Evolutionary conservation across 53 echinoderm and acorn worm genomes (phyloP), one percentile per base, ranked within the genome.

Genomic region (Echinarachnius parma): DNA sequence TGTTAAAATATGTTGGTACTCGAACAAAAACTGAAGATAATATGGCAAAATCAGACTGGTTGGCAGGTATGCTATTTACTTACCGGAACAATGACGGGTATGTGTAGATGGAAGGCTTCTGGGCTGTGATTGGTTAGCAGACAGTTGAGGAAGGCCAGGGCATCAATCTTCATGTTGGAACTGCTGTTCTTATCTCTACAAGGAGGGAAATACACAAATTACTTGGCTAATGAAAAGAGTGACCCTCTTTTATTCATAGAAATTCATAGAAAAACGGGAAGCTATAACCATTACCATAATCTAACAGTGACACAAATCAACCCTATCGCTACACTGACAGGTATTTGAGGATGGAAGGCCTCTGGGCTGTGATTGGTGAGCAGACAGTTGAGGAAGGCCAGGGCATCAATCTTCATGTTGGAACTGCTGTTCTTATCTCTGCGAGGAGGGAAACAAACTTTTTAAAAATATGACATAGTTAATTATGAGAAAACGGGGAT

Each of bases 131-230:
- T 98, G 36, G 63, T 45, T 68, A 98, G 82, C 25, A 98, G 82
- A 60, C 91, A 91, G 62, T 98, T 91, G n/a, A 98, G 62, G 76
- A 98, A 98, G 2, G 98, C 77, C 61, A 98, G 60, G 0, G 98
- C 86, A 60, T 98, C 98, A 48, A 98, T 98, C 91, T 98, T 98
- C 98, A 98, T 98, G 81, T 98, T 98, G 45, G 98, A 98, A 64
- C 98, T 98, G 60, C 88, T 91, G 80, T 98, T 98, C 77, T 98
- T 98, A 60, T 98, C 98, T 9, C 98, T 98, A 77, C 22, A 22
- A 19, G 62, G 24, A 23, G 20, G 26, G 23, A 37, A 36, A 62
- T n/a, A 19, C 1, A 33, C 2, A 54, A 21, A 25, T 10, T 22
- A 13, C 31, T 29, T 15, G 24, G n/a, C n/a, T n/a, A n/a, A n/a